These are phyloP conservation scores for Carollia perspicillata DNA, from an alignment of 2,113 vertebrate species.

Conservation along the genomic window DNA sequence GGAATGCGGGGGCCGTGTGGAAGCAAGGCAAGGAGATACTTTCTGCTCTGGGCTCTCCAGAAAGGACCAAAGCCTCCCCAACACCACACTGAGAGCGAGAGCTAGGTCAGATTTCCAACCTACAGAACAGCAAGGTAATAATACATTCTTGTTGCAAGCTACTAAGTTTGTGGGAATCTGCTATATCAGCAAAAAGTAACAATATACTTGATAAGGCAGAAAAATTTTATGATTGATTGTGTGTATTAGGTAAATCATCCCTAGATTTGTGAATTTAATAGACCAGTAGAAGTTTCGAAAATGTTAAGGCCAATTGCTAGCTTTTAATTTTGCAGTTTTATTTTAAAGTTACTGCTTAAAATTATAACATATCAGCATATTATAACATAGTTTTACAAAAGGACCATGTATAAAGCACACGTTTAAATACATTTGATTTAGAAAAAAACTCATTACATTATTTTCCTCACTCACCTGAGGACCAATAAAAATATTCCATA, in stretches of 20 bases:
- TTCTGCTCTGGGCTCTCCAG: neutral
- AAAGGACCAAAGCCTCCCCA: neutral
- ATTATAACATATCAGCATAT: neutral
- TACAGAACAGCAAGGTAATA: neutral
- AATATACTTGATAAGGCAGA: neutral
- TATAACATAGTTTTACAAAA: neutral
- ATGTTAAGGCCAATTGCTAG: neutral
- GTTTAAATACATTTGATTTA: constrained; percentile 16
- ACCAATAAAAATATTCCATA: neutral
- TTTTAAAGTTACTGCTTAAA: constrained; percentile 7
- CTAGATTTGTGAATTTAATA: constrained; percentile 13
- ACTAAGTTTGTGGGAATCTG: neutral
- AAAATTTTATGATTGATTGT: neutral
- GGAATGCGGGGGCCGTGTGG: neutral
- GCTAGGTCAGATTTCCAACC: neutral
- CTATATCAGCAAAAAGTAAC: neutral
- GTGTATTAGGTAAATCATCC: neutral
- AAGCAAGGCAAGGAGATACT: neutral
- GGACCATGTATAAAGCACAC: neutral
- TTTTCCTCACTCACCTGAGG: constrained; percentile 1
- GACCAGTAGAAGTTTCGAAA: neutral
- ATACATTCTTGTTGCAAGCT: neutral
- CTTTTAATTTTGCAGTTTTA: constrained; percentile 16
- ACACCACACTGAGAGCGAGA: neutral
- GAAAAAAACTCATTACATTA: neutral